Evolutionary conservation across 2,797 vertebrate genomes (phyloP).

Genomic region (Prunella strophiata): DNA sequence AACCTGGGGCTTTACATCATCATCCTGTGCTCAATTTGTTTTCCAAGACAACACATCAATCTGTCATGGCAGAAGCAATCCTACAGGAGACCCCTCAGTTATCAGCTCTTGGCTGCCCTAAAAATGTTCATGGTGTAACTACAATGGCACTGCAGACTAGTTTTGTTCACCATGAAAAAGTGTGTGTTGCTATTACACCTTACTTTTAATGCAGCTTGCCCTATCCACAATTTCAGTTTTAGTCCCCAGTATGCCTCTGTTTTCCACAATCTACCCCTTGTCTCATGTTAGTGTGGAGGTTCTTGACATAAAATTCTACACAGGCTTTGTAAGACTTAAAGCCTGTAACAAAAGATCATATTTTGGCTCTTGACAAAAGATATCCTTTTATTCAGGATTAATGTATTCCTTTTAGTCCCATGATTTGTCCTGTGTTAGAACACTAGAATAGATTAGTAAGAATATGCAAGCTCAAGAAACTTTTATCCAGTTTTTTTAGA

Average conservation of each 20-base stretch:
- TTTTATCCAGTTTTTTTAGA: neutral
- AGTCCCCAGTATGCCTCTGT: neutral
- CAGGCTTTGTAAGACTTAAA: neutral
- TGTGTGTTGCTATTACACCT: neutral
- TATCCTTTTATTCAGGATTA: neutral
- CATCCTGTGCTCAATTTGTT: neutral
- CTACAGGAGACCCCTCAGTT: neutral
- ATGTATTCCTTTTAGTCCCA: neutral
- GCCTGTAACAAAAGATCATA: neutral
- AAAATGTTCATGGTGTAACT: neutral
- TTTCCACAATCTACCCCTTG: neutral
- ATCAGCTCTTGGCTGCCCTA: neutral
- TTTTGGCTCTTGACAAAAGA: neutral
- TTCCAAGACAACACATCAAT: neutral
- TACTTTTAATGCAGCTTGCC: neutral
- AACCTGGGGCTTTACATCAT: neutral
- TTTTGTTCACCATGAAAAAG: neutral
- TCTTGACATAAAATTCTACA: neutral
- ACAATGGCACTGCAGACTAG: neutral
- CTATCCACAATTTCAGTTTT: neutral
- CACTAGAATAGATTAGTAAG: neutral
- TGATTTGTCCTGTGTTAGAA: neutral
- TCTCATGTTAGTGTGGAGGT: neutral
- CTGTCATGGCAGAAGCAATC: neutral
- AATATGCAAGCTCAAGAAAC: neutral